phyloP scores from a whole-genome alignment of 2,797 vertebrate genomes.

The Luscinia luscinia region DNA sequence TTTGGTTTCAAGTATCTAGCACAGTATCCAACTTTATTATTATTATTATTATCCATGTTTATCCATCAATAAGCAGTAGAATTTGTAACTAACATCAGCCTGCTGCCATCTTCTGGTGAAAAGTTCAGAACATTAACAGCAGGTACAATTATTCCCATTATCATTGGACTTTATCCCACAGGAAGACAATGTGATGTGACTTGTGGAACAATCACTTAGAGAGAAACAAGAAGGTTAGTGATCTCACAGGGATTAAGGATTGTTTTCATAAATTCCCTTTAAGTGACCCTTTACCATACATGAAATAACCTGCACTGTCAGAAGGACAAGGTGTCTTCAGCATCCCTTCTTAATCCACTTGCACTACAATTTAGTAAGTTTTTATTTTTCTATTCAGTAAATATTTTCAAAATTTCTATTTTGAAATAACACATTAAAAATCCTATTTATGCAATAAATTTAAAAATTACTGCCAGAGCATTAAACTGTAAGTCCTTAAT shows the following conservation, averaged over 20 bases:
- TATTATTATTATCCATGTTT: not conserved
- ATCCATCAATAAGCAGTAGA: not conserved
- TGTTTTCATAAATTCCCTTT: not conserved
- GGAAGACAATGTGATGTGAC: not conserved
- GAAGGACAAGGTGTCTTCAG: not conserved
- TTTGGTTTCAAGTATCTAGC: not conserved
- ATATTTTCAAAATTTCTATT: not conserved
- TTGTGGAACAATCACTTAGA: not conserved
- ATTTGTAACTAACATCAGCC: not conserved
- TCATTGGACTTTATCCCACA: not conserved
- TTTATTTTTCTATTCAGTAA: not conserved
- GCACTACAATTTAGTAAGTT: not conserved
- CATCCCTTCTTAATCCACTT: not conserved
- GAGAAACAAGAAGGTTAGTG: not conserved
- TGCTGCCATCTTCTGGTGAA: conserved; percentile 70
- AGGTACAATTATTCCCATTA: not conserved
- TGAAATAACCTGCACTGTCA: not conserved
- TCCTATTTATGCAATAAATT: not conserved
- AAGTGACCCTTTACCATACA: not conserved
- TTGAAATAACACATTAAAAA: not conserved
- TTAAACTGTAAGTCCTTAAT: not conserved
- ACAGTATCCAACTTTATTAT: not conserved
- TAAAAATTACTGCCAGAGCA: not conserved
- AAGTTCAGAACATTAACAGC: not conserved
- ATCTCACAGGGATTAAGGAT: not conserved